Evolutionary conservation across 2,113 vertebrate species (phyloP), one percentile per base, ranked within the genome.

Genomic region (Malurus alboscapulatus): DNA sequence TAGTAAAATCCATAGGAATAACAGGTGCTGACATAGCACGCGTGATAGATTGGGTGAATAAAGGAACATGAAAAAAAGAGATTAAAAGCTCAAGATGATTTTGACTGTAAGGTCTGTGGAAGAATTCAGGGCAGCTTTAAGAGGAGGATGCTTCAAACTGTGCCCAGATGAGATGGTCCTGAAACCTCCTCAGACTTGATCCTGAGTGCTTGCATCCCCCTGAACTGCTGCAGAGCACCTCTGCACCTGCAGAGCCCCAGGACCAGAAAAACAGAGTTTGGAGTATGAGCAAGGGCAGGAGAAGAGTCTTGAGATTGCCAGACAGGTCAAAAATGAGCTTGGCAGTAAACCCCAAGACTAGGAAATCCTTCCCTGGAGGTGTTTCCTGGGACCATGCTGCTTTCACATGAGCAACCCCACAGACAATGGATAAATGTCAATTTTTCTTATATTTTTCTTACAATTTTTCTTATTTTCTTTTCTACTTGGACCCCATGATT

Each of bases 151-250:
- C 26, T 82, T 42, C 57, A 68, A 51, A 48, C 7, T 38, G 15
- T 24, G 32, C 13, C 30, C 36, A 73, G 87, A 13, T 10, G n/a
- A 44, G 22, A 20, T 0, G 0, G 30, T 57, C 44, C 78, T 68
- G 84, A 71, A 51, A 55, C 12, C 16, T 78, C 61, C 36, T 32
- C 38, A 36, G 48, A 20, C 1, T 0, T 5, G 12, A 22, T 58
- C 17, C 22, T 1, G 0, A 15, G n/a, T 57, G 58, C 14, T 45
- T 32, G 38, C 9, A 4, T 6, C 8, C 18, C 48, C 38, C 57
- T 18, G 32, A 84, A 55, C 51, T 75, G 65, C 68, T 57, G 81
- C 62, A 75, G 58, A 75, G 58, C 3, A 1, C 50, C 65, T 69
- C 0, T 18, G 32, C 16, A 57, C 47, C 71, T 54, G 76, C 4